Conservation (phyloP, 2,797 vertebrate species). For the Melanotaenia nigrans region DNA sequence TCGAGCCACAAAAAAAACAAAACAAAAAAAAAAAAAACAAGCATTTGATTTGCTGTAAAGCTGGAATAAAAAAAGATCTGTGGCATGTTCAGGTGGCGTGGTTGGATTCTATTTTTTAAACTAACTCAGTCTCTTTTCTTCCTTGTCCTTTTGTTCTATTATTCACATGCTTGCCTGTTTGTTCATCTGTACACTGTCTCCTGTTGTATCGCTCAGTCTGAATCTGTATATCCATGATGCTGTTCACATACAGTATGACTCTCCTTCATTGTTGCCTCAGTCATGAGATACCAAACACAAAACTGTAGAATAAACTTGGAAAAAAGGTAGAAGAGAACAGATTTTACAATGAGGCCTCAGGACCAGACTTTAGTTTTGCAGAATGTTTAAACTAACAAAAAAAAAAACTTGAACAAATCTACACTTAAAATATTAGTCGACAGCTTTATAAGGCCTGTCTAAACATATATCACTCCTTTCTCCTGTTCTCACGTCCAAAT, state of each 20-base stretch:
- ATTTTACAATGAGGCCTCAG: background rate
- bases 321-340: background rate
- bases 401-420: too few relatives aligned
- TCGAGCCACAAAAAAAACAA: background rate
- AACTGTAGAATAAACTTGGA: conserved; percentile 9
- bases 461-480: too few relatives aligned
- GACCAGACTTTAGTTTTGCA: background rate
- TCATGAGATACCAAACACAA: conserved; percentile 41
- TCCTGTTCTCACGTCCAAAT: too few relatives aligned
- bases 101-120: conserved; percentile 6
- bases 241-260: conserved; percentile 54
- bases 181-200: conserved; percentile 52
- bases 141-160: conserved; percentile 65
- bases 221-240: conserved; percentile 53
- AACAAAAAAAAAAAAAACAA: conserved; percentile 1
- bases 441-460: too few relatives aligned
- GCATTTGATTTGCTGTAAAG: conserved; percentile 55
- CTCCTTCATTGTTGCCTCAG: conserved; percentile 47
- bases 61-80: conserved; percentile 44
- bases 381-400: too few relatives aligned
- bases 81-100: conserved; percentile 50
- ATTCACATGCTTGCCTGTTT: conserved; percentile 62
- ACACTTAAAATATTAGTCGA: too few relatives aligned
- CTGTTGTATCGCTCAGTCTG: conserved; percentile 52
- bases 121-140: conserved; percentile 38